These are phyloP conservation scores for Drosophila nr. perissopoda DNA, from an alignment of 2,888 invertebrate genomes.

Conservation along the genomic window DNA sequence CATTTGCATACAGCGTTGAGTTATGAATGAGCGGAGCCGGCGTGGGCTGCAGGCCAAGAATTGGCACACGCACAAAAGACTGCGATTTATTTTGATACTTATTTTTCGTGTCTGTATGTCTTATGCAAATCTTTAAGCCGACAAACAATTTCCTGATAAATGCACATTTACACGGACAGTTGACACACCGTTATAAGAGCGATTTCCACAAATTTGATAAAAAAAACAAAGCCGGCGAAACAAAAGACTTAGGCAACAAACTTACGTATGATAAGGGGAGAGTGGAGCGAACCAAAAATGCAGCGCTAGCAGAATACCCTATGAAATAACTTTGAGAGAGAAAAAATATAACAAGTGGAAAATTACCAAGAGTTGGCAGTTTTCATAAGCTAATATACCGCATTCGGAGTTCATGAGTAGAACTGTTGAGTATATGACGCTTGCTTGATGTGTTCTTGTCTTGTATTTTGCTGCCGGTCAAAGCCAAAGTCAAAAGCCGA, in stretches of 20 bases:
- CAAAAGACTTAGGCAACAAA: constrained; percentile 76
- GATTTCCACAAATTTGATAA: constrained; percentile 75
- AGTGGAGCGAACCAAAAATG: neutral
- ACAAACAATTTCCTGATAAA: constrained; percentile 74
- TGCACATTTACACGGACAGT: constrained; percentile 26
- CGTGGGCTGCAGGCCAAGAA: constrained; percentile 57
- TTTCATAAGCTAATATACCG: constrained; percentile 13
- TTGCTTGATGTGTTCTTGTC: constrained; percentile 48
- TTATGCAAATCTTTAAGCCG: constrained; percentile 74
- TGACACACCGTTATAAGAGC: constrained; percentile 56
- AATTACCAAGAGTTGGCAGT: neutral
- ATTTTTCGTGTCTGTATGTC: constrained; percentile 26
- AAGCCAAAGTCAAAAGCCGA: constrained; percentile 39
- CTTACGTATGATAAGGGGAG: constrained; percentile 51
- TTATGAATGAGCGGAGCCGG: constrained; percentile 54
- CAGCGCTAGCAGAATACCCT: constrained; percentile 18
- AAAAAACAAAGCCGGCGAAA: constrained; percentile 47
- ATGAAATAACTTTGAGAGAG: neutral
- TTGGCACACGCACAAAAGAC: constrained; percentile 75
- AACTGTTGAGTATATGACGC: constrained; percentile 31
- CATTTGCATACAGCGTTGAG: constrained; percentile 56
- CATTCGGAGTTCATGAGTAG: neutral
- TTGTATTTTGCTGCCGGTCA: constrained; percentile 38
- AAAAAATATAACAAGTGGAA: neutral
- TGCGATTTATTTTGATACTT: constrained; percentile 28